Conservation (phyloP, 2,888 invertebrate genomes). For the Sphaerophoria rueppellii region DNA sequence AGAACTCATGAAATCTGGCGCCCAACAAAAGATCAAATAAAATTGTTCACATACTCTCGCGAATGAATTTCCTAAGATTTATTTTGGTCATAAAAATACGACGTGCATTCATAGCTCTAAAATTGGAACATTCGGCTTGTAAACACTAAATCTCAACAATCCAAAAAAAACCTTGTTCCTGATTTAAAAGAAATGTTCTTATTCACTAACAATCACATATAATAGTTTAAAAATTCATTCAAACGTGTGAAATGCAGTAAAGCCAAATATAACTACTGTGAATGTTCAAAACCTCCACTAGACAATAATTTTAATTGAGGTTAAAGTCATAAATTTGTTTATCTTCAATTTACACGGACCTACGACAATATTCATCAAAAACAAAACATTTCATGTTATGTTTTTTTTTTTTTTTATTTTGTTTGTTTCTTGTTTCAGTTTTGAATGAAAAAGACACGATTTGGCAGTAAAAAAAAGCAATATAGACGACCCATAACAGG, state of each 20-base stretch:
- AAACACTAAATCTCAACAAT: too few relatives aligned
- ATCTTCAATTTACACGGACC: background rate
- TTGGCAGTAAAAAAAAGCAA: slow-evolving; percentile 19
- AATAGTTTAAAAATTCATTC: too few relatives aligned
- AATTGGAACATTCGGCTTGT: too few relatives aligned
- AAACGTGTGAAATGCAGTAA: too few relatives aligned
- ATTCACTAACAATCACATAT: too few relatives aligned
- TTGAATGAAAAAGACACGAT: slow-evolving; percentile 12
- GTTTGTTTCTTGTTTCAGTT: background rate
- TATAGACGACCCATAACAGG: slow-evolving; percentile 26
- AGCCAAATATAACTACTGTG: too few relatives aligned
- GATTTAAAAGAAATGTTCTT: too few relatives aligned
- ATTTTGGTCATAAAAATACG: too few relatives aligned
- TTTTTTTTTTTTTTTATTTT: background rate
- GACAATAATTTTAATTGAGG: background rate
- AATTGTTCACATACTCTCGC: background rate
- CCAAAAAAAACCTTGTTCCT: too few relatives aligned
- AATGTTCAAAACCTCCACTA: too few relatives aligned
- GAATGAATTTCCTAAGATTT: too few relatives aligned
- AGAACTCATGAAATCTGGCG: background rate
- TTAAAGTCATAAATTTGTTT: background rate
- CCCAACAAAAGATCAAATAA: background rate
- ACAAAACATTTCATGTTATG: background rate
- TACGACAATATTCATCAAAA: slow-evolving; percentile 33
- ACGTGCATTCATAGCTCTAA: too few relatives aligned